Evolutionary conservation across 1,140 invertebrate species (phyloP).

Genomic region (Drosophila parabipectinata): DNA sequence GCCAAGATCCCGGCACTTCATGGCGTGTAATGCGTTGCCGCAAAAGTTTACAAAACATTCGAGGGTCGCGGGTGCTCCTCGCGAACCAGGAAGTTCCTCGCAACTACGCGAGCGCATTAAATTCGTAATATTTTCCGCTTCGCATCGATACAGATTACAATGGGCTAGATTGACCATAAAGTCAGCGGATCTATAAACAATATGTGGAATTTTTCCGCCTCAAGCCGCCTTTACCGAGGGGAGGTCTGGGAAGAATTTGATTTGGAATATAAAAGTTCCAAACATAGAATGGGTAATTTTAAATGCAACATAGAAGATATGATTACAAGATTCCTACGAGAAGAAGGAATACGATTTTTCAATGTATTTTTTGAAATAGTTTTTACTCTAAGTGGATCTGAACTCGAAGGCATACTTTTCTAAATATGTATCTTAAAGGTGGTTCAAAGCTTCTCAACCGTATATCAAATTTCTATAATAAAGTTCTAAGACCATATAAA

Average conservation of each 20-base stretch:
- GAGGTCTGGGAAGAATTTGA: not conserved
- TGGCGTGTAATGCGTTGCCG: slow-evolving; percentile 70
- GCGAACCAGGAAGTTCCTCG: slow-evolving; percentile 48
- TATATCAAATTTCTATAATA: not conserved
- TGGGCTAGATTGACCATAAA: slow-evolving; percentile 41
- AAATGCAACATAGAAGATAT: not conserved
- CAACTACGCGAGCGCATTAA: slow-evolving; percentile 77
- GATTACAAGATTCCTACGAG: too few species aligned
- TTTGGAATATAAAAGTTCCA: not conserved
- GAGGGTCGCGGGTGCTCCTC: slow-evolving; percentile 9
- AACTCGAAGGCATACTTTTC: too few species aligned
- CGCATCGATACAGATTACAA: slow-evolving; percentile 48
- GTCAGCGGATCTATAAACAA: slow-evolving; percentile 28
- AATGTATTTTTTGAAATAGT: too few species aligned
- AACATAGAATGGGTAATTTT: not conserved
- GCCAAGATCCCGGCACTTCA: slow-evolving; percentile 40
- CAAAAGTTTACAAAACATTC: slow-evolving; percentile 73
- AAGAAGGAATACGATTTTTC: not conserved
- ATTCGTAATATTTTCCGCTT: slow-evolving; percentile 78
- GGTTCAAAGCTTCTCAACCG: too few species aligned
- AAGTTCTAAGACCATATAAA: not conserved
- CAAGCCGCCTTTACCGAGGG: not conserved
- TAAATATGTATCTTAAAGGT: too few species aligned
- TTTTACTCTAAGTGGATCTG: too few species aligned
- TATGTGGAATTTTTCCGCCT: slow-evolving; percentile 10